Conservation (phyloP, 37 sponge, comb jelly and placozoan genomes). For the Hormiphora californensis region DNA sequence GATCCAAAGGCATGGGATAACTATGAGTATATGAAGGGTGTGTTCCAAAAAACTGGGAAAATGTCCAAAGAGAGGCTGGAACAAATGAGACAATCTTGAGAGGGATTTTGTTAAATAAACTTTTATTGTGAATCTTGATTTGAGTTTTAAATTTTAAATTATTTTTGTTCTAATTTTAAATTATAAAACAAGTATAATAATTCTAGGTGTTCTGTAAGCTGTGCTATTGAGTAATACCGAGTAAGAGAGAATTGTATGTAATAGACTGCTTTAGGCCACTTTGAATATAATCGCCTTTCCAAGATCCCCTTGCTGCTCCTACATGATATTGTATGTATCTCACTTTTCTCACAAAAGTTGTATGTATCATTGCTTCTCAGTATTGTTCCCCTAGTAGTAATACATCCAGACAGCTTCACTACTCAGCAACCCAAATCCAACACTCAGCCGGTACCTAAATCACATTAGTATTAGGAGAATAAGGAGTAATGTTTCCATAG, state of each 20-base stretch:
- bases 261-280: no score
- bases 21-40: neutral
- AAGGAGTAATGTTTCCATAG: no score
- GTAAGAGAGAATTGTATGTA: no score
- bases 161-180: conserved; percentile 5
- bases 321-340: neutral
- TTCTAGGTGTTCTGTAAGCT: neutral
- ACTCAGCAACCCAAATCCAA: no score
- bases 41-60: neutral
- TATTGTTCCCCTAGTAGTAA: no score
- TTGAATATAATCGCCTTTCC: neutral
- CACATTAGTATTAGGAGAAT: no score
- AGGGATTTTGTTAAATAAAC: neutral
- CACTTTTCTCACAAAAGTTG: neutral
- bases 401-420: no score
- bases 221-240: no score
- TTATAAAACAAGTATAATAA: neutral
- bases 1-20: conserved; percentile 8
- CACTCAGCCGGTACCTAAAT: no score
- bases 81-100: neutral
- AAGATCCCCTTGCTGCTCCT: neutral
- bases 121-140: neutral
- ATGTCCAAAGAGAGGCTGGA: neutral
- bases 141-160: neutral
- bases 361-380: neutral